Evolutionary conservation across 1,140 invertebrate genomes (phyloP).

Genomic region (Nasonia giraulti): DNA sequence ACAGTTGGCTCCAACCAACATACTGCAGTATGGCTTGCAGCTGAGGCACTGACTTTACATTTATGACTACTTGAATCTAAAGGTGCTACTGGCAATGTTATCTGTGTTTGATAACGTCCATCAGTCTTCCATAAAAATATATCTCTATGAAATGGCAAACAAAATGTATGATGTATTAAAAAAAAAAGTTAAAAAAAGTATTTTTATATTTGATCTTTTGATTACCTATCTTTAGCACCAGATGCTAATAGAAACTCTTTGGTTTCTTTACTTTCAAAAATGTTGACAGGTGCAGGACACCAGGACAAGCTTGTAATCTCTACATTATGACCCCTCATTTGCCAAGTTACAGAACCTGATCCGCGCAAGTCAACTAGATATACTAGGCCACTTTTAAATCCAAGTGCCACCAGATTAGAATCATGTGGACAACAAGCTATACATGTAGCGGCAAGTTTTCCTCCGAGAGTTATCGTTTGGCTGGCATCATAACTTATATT

Average conservation of each 20-base stretch:
- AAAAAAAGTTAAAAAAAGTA: background rate
- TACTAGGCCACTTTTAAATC: conserved; percentile 80
- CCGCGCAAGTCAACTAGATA: conserved; percentile 78
- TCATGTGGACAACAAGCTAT: conserved; percentile 80
- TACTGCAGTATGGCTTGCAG: conserved; percentile 72
- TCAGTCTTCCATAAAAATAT: conserved; percentile 77
- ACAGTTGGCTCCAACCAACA: conserved; percentile 75
- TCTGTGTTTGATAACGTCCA: conserved; percentile 71
- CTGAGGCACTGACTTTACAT: conserved; percentile 50
- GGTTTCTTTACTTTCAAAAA: conserved; percentile 64
- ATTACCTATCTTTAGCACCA: conserved; percentile 72
- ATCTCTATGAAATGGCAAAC: conserved; percentile 64
- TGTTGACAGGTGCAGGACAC: conserved; percentile 79
- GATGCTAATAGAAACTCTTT: conserved; percentile 75
- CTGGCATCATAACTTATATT: conserved; percentile 76
- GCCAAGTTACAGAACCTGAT: conserved; percentile 77
- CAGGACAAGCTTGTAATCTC: conserved; percentile 82
- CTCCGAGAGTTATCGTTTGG: conserved; percentile 69
- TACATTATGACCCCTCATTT: conserved; percentile 82
- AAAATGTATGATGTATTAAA: conserved; percentile 14
- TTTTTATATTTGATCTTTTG: background rate
- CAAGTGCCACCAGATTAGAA: conserved; percentile 78
- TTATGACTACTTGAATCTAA: conserved; percentile 55
- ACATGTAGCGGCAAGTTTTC: conserved; percentile 75
- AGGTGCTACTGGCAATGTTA: conserved; percentile 62